Percentiles rank a stretch among this genome's conserved stretches.
These are phyloP conservation scores for Nipponacmea schrenckii DNA, from an alignment of 2,888 invertebrate species.

Conservation along the genomic window DNA sequence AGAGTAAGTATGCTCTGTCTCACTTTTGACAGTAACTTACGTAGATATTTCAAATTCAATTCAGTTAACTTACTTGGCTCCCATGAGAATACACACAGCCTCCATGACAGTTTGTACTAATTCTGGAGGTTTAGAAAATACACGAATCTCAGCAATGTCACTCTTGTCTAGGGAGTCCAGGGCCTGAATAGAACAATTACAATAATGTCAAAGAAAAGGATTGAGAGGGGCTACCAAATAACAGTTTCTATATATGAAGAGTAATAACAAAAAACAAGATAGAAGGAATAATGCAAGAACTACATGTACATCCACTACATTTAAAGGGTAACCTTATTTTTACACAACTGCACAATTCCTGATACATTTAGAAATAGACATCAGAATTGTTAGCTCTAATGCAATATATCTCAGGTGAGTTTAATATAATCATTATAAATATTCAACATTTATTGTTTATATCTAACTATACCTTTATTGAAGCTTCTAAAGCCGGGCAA, in stretches of 20 bases:
- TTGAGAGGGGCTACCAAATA: background rate
- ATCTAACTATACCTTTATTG: conserved; percentile 72
- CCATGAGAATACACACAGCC: conserved; percentile 85
- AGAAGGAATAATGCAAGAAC: background rate
- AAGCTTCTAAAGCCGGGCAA: conserved; percentile 87
- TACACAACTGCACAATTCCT: no score
- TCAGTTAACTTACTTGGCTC: conserved; percentile 76
- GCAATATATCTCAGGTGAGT: no score
- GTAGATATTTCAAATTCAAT: no score
- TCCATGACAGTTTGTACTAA: conserved; percentile 90
- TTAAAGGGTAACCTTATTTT: no score
- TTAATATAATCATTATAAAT: no score
- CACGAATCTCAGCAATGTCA: conserved; percentile 89
- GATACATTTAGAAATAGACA: no score
- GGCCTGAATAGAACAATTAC: conserved; percentile 70
- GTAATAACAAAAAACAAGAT: background rate
- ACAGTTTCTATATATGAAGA: background rate
- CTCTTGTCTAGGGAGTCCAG: conserved; percentile 86
- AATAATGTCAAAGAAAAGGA: background rate
- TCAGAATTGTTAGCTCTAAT: no score
- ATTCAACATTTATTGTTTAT: no score
- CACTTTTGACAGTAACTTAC: no score
- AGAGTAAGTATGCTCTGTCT: no score
- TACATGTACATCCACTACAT: no score
- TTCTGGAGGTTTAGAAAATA: conserved; percentile 87